Evolutionary conservation across 2,797 vertebrate genomes (phyloP), one percentile per base, ranked within the genome.

Genomic region (Hylomyscus alleni): DNA sequence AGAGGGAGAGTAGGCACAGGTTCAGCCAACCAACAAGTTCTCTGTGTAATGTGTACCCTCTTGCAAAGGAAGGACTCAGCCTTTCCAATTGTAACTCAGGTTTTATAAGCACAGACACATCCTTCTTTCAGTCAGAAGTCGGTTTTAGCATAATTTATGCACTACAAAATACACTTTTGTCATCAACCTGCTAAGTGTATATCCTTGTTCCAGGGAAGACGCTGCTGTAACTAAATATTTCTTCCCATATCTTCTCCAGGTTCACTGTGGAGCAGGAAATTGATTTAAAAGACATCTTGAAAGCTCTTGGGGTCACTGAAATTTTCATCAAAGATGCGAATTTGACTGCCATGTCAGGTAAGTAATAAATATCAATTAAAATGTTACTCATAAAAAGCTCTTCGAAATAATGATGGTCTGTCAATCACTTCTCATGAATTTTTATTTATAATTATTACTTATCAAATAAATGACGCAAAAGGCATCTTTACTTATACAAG

Each of bases 261-360:
- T 99, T 99, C 98, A 99, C 99, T 96, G 99, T 99, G 96, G 99
- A 99, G 97, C 99, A 99, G 98, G 99, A 98, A 98, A 98, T 99
- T 84, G 99, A 99, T 98, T 98, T 99, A 98, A 99, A 98, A 97
- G 99, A 99, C 86, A 98, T 98, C 77, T 98, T 99, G 98, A 99
- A 99, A 98, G 98, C 99, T 84, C 99, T 99, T 29, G 99, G 99
- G 97, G 99, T 99, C 96, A 99, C 98, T 76, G 99, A 99, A 97
- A 98, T 99, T 97, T 99, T 99, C 98, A 98, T 98, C 94, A 99
- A 98, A 91, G 98, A 99, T 65, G 99, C 99, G 75, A 99, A 99
- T 98, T 99, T 99, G 97, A 99, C 99, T 19, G 99, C 98, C 31
- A 99, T 99, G 99, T 99, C 99, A 96, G 99, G 99, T 99, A 99